phyloP scores from a whole-genome alignment of 1,140 invertebrate species.

The Pectinophora gossypiella region DNA sequence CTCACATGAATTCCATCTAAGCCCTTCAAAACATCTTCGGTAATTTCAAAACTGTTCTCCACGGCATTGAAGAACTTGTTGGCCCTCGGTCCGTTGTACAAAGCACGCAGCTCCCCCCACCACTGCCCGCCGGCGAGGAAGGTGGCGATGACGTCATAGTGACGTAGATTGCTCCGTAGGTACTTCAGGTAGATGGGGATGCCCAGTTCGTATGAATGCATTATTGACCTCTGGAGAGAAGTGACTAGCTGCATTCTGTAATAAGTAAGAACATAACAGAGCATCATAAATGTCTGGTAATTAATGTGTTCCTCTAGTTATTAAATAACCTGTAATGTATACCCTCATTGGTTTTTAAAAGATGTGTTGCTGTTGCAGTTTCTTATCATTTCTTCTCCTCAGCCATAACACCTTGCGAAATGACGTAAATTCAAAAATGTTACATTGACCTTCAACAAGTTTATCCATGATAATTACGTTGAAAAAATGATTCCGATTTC shows the following conservation, averaged over 20 bases:
- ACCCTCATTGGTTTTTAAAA: too few relatives aligned
- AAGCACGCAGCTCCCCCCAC: conserved; percentile 45
- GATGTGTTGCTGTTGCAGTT: too few relatives aligned
- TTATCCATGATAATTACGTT: too few relatives aligned
- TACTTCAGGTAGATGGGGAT: conserved; percentile 59
- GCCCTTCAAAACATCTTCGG: conserved; percentile 51
- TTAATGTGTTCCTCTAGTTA: too few relatives aligned
- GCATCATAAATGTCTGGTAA: too few relatives aligned
- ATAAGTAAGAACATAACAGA: too few relatives aligned
- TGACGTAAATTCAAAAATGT: too few relatives aligned
- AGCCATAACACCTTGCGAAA: too few relatives aligned
- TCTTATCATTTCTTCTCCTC: too few relatives aligned
- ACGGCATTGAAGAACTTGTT: conserved; percentile 40
- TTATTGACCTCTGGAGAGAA: conserved; percentile 34
- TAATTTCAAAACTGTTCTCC: conserved; percentile 51
- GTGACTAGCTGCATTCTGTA: conserved; percentile 38
- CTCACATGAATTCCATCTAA: conserved; percentile 64
- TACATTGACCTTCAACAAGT: too few relatives aligned
- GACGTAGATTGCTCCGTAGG: conserved; percentile 46
- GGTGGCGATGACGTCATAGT: conserved; percentile 42
- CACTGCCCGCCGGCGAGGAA: conserved; percentile 60
- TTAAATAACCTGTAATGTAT: too few relatives aligned
- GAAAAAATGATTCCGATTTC: too few relatives aligned
- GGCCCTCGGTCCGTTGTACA: conserved; percentile 47
- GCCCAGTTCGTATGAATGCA: conserved; percentile 52